Percentiles rank a stretch among this genome's conserved stretches.
Evolutionary conservation across 2,113 vertebrate species (phyloP).

Genomic region (Aix galericulata): DNA sequence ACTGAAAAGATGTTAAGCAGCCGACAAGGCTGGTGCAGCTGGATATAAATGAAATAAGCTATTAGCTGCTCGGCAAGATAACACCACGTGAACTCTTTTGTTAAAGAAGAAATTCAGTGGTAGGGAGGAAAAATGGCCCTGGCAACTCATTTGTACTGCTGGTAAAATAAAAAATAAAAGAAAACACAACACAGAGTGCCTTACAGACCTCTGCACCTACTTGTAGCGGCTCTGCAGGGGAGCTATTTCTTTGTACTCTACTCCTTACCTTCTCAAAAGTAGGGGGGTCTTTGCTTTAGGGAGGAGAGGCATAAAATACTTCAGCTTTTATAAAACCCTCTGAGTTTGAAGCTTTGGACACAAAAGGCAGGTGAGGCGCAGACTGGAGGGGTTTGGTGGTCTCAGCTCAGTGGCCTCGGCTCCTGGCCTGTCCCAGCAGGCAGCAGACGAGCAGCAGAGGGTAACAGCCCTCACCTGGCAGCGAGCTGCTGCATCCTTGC

Average conservation of each 20-base stretch:
- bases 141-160: not conserved
- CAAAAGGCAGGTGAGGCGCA: not conserved
- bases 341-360: not conserved
- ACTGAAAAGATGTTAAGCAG: not conserved
- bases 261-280: not conserved
- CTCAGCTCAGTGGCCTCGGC: too few species aligned
- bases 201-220: not conserved
- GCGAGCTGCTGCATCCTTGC: fast-evolving
- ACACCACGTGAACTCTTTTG: not conserved
- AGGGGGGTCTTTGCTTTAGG: not conserved
- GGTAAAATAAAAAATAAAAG: not conserved
- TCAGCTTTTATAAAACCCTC: not conserved
- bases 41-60: constrained; percentile 1
- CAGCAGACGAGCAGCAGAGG: not conserved
- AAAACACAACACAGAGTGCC: not conserved
- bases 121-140: not conserved
- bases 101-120: not conserved
- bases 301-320: not conserved
- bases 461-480: not conserved
- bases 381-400: not conserved
- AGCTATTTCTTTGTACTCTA: not conserved
- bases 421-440: not conserved
- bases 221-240: not conserved
- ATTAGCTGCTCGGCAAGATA: constrained; percentile 2
- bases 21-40: not conserved